Evolutionary conservation across 2,797 vertebrate species (phyloP).

Genomic region (Moxostoma hubbsi): DNA sequence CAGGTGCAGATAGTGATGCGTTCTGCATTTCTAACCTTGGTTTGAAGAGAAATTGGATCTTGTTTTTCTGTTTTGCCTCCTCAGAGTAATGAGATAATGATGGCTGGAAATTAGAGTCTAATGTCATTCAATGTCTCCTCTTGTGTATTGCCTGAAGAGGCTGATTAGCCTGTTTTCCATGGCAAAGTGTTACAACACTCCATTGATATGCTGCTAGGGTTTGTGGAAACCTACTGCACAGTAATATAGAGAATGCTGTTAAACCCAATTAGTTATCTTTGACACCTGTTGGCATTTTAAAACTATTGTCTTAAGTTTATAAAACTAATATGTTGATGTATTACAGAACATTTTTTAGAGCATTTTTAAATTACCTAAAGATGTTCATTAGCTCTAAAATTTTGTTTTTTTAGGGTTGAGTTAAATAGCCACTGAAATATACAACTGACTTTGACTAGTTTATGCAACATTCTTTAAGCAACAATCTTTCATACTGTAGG

Average conservation of each 20-base stretch:
- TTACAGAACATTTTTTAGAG: not conserved
- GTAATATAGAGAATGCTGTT: slow-evolving; percentile 47
- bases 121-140: slow-evolving; percentile 60
- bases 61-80: slow-evolving; percentile 60
- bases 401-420: not conserved
- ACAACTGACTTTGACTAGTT: too few relatives aligned
- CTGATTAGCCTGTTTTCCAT: slow-evolving; percentile 63
- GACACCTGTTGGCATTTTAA: slow-evolving; percentile 16
- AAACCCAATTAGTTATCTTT: slow-evolving; percentile 40
- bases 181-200: slow-evolving; percentile 57
- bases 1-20: slow-evolving; percentile 31
- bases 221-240: slow-evolving; percentile 48
- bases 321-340: slow-evolving; percentile 7
- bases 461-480: too few relatives aligned
- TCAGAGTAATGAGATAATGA: slow-evolving; percentile 65
- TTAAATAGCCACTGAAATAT: too few relatives aligned
- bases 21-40: slow-evolving; percentile 33
- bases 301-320: not conserved
- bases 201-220: slow-evolving; percentile 54
- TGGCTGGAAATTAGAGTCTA: slow-evolving; percentile 61
- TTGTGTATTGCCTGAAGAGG: slow-evolving; percentile 63
- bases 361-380: not conserved
- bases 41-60: slow-evolving; percentile 58
- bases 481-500: too few relatives aligned
- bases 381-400: not conserved